A percentile compares a stretch with the other conserved stretches of the same genome.
Evolutionary conservation across 2,888 invertebrate genomes (phyloP).

Genomic region (Microchrysa polita): DNA sequence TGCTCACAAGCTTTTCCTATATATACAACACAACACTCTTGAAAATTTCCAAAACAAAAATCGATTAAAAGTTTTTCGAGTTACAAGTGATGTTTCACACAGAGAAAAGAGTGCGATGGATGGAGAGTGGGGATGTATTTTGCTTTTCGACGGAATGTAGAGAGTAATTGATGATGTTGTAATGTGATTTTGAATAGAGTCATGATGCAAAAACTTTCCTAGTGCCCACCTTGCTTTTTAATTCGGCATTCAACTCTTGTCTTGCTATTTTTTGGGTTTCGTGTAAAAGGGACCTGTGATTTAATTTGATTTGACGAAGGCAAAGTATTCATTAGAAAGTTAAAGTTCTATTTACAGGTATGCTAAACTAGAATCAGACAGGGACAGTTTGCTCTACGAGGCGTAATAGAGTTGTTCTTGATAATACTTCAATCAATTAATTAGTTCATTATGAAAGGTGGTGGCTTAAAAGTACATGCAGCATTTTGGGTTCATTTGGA

Average conservation of each 20-base stretch:
- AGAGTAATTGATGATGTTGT: conserved; percentile 21
- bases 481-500: too few species aligned
- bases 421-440: too few species aligned
- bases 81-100: not conserved
- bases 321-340: conserved; percentile 1
- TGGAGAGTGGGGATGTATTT: not conserved
- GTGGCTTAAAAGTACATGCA: too few species aligned
- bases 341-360: not conserved
- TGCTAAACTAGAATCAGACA: not conserved
- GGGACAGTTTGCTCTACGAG: too few species aligned
- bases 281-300: not conserved
- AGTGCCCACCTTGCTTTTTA: not conserved
- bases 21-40: not conserved
- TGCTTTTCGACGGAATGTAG: not conserved
- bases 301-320: conserved; percentile 4
- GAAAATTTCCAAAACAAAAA: conserved; percentile 3
- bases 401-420: too few species aligned
- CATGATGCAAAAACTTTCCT: not conserved
- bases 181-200: conserved; percentile 19
- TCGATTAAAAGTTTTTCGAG: conserved; percentile 29
- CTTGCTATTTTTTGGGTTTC: not conserved
- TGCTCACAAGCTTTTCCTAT: conserved; percentile 5
- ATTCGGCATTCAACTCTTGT: too few species aligned
- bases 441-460: too few species aligned
- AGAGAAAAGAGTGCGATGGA: too few species aligned